A percentile compares a stretch with the other conserved stretches of the same genome.
Conservation (phyloP, 2,888 invertebrate species). For the Ryuthela nishihirai region DNA sequence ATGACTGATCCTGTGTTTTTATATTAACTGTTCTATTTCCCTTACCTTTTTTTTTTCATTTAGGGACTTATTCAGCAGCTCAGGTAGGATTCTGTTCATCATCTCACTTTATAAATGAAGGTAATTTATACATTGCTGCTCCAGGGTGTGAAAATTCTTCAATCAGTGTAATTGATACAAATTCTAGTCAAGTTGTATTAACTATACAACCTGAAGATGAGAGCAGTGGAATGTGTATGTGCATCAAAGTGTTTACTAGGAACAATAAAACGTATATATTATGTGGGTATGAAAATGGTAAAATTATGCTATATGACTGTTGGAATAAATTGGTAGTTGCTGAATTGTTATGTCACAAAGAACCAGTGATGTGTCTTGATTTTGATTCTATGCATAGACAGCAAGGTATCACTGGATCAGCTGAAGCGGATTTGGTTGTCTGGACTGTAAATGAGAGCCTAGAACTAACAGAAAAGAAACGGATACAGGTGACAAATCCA, state of each 20-base stretch:
- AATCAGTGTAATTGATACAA: too few relatives aligned
- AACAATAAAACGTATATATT: background rate
- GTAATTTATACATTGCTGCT: too few relatives aligned
- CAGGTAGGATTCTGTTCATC: too few relatives aligned
- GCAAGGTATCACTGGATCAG: slow-evolving; percentile 36
- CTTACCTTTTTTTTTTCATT: too few relatives aligned
- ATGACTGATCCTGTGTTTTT: too few relatives aligned
- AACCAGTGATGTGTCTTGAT: slow-evolving; percentile 31
- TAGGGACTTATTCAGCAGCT: too few relatives aligned
- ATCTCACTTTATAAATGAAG: too few relatives aligned
- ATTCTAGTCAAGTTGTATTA: too few relatives aligned
- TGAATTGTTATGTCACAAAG: slow-evolving; percentile 17
- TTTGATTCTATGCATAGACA: slow-evolving; percentile 12
- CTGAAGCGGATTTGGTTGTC: slow-evolving; percentile 9
- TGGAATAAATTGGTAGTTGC: slow-evolving; percentile 6
- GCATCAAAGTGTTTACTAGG: slow-evolving; percentile 11
- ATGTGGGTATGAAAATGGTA: slow-evolving; percentile 39
- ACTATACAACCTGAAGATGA: too few relatives aligned
- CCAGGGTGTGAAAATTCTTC: too few relatives aligned
- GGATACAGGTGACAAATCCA: slow-evolving; percentile 28
- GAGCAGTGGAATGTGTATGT: slow-evolving; percentile 32
- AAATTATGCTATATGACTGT: slow-evolving; percentile 14
- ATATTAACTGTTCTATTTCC: too few relatives aligned
- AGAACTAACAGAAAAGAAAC: background rate
- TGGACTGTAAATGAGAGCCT: slow-evolving; percentile 19